Percentiles rank a stretch among this genome's conserved stretches.
phyloP scores from a whole-genome alignment of 2,888 invertebrate genomes.

The Parnassius smintheus region DNA sequence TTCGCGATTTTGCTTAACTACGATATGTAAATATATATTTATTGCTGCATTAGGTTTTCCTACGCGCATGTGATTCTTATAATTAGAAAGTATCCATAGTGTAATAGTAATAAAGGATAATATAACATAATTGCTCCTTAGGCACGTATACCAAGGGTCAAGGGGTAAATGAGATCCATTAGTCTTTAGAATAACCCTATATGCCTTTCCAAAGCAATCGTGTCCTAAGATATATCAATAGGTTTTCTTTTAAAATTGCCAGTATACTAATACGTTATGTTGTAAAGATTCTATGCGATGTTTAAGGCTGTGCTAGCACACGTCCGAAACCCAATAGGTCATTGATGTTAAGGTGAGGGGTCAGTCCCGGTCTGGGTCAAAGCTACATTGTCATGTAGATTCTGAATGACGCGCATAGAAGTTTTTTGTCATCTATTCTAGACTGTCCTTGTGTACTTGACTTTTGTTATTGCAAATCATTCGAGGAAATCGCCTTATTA shows the following conservation, averaged over 20 bases:
- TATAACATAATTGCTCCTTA: background rate
- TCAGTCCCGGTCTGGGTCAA: constrained; percentile 60
- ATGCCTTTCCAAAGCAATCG: constrained; percentile 19
- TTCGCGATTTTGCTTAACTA: too few relatives aligned
- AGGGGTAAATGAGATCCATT: constrained; percentile 67
- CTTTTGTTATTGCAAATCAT: constrained; percentile 13
- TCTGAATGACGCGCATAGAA: constrained; percentile 46
- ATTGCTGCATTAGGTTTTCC: constrained; percentile 9
- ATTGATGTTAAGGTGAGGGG: constrained; percentile 49
- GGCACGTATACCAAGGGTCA: constrained; percentile 41
- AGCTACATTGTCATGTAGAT: constrained; percentile 71
- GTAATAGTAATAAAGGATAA: too few relatives aligned
- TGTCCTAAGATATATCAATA: constrained; percentile 26
- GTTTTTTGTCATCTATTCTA: constrained; percentile 49
- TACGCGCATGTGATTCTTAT: too few relatives aligned
- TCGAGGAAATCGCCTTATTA: constrained; percentile 5
- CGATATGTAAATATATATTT: too few relatives aligned
- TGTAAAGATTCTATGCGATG: constrained; percentile 28
- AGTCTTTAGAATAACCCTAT: constrained; percentile 45
- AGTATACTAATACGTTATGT: constrained; percentile 26
- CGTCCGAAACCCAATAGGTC: constrained; percentile 67
- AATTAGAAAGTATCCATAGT: too few relatives aligned
- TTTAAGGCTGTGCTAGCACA: constrained; percentile 53
- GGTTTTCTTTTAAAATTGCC: constrained; percentile 10
- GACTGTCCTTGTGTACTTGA: constrained; percentile 28